These are phyloP conservation scores for Melanogrammus aeglefinus DNA, from an alignment of 2,797 vertebrate species.

Conservation along the genomic window DNA sequence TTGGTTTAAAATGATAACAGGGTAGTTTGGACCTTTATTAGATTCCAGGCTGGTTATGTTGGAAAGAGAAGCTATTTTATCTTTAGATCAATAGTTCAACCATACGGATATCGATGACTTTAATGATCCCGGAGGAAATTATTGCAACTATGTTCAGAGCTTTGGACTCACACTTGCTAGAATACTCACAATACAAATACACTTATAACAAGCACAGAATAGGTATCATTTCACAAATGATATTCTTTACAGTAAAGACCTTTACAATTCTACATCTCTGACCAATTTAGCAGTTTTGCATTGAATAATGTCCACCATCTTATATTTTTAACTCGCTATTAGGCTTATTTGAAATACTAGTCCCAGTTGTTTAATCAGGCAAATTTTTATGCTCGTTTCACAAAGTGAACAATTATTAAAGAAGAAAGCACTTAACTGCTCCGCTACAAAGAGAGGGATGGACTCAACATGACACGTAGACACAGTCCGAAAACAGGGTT, in stretches of 20 bases:
- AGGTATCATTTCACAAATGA: neutral
- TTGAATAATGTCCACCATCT: neutral
- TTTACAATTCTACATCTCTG: neutral
- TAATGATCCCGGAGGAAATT: no score
- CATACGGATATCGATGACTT: no score
- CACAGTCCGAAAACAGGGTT: neutral
- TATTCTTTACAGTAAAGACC: neutral
- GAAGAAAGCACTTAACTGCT: neutral
- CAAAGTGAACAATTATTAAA: neutral
- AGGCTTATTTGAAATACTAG: neutral
- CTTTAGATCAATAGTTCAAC: slow-evolving; percentile 42
- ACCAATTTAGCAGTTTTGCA: neutral
- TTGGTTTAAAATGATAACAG: neutral
- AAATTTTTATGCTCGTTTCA: neutral
- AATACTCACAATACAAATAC: neutral
- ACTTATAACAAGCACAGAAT: slow-evolving; percentile 26
- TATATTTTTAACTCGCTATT: neutral
- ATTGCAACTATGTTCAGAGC: slow-evolving; percentile 20
- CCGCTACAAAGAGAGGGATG: neutral
- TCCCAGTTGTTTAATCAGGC: neutral
- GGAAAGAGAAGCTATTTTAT: slow-evolving; percentile 8
- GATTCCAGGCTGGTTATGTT: neutral
- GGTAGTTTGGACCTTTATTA: neutral
- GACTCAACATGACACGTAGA: neutral
- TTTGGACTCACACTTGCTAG: neutral